These are phyloP conservation scores for Cassiopea andromeda DNA, from an alignment of 30 jellyfish, hydroid and myxozoan species.

Conservation along the genomic window DNA sequence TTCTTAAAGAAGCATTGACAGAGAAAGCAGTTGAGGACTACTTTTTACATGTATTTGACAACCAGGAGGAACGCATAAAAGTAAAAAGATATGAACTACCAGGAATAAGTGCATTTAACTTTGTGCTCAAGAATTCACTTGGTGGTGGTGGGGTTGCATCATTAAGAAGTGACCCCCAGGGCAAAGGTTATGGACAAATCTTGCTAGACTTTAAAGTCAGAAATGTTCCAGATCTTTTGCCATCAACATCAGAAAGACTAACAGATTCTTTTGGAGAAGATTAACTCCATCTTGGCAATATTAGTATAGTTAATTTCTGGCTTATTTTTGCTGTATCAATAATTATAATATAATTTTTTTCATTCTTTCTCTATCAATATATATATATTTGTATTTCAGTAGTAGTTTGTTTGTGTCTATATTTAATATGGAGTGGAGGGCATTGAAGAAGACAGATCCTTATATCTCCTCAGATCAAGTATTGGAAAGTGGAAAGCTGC, in stretches of 20 bases:
- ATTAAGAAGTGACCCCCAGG: slow-evolving; percentile 94
- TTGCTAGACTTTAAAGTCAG: slow-evolving; percentile 85
- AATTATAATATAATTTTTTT: too few relatives aligned
- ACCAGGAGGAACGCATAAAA: slow-evolving; percentile 25
- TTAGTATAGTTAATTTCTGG: neutral
- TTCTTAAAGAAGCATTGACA: slow-evolving; percentile 72
- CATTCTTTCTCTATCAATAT: too few relatives aligned
- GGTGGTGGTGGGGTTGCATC: slow-evolving; percentile 99
- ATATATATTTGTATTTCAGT: too few relatives aligned
- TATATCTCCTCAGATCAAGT: too few relatives aligned
- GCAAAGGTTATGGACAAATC: slow-evolving; percentile 92
- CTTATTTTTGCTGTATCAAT: neutral
- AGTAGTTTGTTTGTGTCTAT: too few relatives aligned
- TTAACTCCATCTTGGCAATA: neutral
- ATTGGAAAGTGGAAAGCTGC: too few relatives aligned
- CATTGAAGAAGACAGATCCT: too few relatives aligned
- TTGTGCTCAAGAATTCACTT: slow-evolving; percentile 83
- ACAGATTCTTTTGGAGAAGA: slow-evolving; percentile 57
- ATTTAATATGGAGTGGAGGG: too few relatives aligned
- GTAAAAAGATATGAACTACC: slow-evolving; percentile 88
- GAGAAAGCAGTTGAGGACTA: slow-evolving; percentile 83
- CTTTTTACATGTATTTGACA: slow-evolving; percentile 81
- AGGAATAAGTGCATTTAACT: slow-evolving; percentile 89
- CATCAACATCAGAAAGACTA: slow-evolving; percentile 84
- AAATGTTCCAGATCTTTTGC: slow-evolving; percentile 82